Evolutionary conservation across 2,888 invertebrate species (phyloP), one percentile per base, ranked within the genome.

Genomic region (Pardosa pseudoannulata): DNA sequence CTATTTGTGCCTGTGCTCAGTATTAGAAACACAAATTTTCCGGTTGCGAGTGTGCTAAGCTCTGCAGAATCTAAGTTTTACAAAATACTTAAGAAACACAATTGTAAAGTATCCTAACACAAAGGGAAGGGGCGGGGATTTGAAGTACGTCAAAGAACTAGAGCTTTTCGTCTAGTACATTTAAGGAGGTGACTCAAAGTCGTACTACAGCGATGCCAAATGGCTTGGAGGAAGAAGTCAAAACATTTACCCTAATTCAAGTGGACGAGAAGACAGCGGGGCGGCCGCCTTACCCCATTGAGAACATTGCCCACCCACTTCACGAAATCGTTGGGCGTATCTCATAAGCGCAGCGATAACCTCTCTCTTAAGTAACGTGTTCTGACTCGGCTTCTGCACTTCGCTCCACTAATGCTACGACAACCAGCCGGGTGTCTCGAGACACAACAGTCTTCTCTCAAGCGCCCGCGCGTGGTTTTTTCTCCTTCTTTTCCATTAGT

Each of bases 401-500:
- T 70, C 70, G 70, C 70, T 3, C n/a, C 28, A 70, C 23, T 41
- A 28, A 70, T 31, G 29, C 65, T 31, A 29, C 80, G 73, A 74
- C 62, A 50, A 71, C 36, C 67, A 68, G 68, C 39, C 31, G n/a
- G 19, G 73, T 62, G 67, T 78, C 78, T 78, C 64, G 72, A 39
- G 79, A 79, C 73, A 36, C 11, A 16, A 23, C 56, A 56, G 2
- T 56, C 56, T n/a, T 56, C 16, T n/a, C 11, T 56, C n/a, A 46
- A 56, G 19, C 2, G 2, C 56, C 56, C 3, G n/a, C n/a, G n/a
- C n/a, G 76, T 23, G 67, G 73, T 36, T n/a, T n/a, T n/a, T n/a
- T n/a, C n/a, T n/a, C n/a, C n/a, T n/a, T n/a, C n/a, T n/a, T 71
- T 50, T 67, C 73, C 80, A 73, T 72, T 71, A 79, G 71, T 16